phyloP scores from a whole-genome alignment of 1,140 invertebrate genomes.

The Medauroidea extradentata region DNA sequence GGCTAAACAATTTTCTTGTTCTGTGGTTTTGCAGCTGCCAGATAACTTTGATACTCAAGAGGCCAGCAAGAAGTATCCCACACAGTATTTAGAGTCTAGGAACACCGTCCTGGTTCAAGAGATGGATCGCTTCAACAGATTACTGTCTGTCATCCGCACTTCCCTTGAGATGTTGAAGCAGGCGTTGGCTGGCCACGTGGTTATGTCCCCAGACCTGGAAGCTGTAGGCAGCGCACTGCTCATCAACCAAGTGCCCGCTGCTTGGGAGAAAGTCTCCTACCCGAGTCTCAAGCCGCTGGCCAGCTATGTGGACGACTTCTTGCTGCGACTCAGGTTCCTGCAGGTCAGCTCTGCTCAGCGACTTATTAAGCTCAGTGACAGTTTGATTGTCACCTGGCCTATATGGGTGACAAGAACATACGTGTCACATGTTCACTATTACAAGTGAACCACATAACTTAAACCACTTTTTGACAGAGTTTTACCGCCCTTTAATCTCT shows the following conservation, averaged over 20 bases:
- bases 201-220: constrained; percentile 82
- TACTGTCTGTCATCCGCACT: constrained; percentile 65
- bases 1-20: no score
- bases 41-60: constrained; percentile 63
- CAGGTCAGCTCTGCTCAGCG: constrained; percentile 41
- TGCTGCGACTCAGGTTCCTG: constrained; percentile 60
- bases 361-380: no score
- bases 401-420: no score
- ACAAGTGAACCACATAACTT: no score
- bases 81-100: constrained; percentile 80
- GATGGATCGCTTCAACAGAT: constrained; percentile 83
- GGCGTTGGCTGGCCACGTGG: constrained; percentile 84
- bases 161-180: constrained; percentile 79
- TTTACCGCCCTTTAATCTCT: no score
- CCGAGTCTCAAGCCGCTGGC: constrained; percentile 85
- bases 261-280: constrained; percentile 81
- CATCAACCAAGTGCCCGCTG: constrained; percentile 68
- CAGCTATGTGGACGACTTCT: constrained; percentile 80
- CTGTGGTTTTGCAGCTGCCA: constrained; percentile 56
- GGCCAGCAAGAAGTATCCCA: constrained; percentile 69
- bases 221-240: constrained; percentile 62
- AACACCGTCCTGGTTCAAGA: constrained; percentile 92
- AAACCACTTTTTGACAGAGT: no score
- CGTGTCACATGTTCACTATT: no score
- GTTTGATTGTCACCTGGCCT: no score